Conservation (phyloP, 92 coral and sea anemone genomes). For the Virgularia gustaviana region DNA sequence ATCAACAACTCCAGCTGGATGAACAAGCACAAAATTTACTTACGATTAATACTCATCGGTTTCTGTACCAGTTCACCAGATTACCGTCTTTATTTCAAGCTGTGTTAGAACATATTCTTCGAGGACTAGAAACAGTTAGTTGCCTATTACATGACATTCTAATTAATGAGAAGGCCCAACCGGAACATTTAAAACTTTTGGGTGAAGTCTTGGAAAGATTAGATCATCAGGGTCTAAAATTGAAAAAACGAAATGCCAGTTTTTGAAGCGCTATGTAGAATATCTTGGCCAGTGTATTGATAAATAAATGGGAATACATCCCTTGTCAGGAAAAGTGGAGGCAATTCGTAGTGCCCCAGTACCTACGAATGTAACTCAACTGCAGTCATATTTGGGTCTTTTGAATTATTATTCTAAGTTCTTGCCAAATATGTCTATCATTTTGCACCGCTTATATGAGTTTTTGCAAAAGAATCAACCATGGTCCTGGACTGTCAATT, state of each 20-base stretch:
- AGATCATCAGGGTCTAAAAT: slow-evolving; percentile 10
- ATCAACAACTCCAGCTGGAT: slow-evolving; percentile 51
- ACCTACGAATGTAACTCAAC: slow-evolving; percentile 16
- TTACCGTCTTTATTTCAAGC: slow-evolving; percentile 62
- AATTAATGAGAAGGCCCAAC: slow-evolving; percentile 11
- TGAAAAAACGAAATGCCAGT: too few relatives aligned
- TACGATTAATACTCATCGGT: slow-evolving; percentile 55
- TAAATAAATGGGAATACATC: slow-evolving; percentile 24
- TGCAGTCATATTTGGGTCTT: slow-evolving; percentile 28
- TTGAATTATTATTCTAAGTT: slow-evolving; percentile 31
- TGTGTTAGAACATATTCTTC: slow-evolving; percentile 43
- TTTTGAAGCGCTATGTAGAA: slow-evolving; percentile 14
- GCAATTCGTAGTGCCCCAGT: background rate
- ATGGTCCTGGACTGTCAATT: slow-evolving; percentile 50
- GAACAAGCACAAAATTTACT: too few relatives aligned
- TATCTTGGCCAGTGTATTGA: slow-evolving; percentile 30
- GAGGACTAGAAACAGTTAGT: slow-evolving; percentile 41
- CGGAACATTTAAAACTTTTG: slow-evolving; percentile 41
- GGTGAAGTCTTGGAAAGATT: slow-evolving; percentile 32
- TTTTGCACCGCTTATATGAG: too few relatives aligned
- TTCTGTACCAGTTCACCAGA: slow-evolving; percentile 41
- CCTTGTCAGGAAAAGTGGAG: slow-evolving; percentile 10
- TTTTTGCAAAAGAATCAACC: slow-evolving; percentile 11
- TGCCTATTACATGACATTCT: slow-evolving; percentile 51
- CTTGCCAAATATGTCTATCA: slow-evolving; percentile 20